Evolutionary conservation across 1,140 invertebrate species (phyloP), one percentile per base, ranked within the genome.

Genomic region (Trichogramma pretiosum): DNA sequence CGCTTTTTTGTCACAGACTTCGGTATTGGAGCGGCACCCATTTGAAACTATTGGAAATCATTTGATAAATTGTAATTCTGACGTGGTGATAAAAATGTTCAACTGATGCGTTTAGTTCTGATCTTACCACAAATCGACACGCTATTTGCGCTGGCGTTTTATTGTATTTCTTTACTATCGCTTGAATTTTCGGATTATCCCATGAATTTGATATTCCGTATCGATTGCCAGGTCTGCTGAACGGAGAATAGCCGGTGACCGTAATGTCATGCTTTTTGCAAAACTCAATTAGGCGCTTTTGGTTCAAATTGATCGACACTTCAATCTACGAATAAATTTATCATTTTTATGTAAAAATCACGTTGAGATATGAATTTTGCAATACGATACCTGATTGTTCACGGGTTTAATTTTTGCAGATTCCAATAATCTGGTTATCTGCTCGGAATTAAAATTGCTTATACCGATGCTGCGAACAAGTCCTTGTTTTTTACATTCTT

Each of bases 371-470:
- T n/a, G n/a, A n/a, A n/a, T n/a, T n/a, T n/a, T n/a, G n/a, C n/a
- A n/a, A n/a, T n/a, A n/a, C n/a, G 4, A 45, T 45, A 60, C 61
- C 35, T 92, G 91, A 60, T 87, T 81, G 5, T 79, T 81, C 3
- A 81, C 81, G 2, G 93, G 93, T 46, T 80, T 81, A 19, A 94
- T 79, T 35, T 70, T 78, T 1, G 80, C 79, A 14, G 67, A 68
- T n/a, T 77, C 66, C 3, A 93, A 57, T 5, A 97, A 58, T 14
- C 85, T 73, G 22, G 82, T 74, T 7, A 93, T 78, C 72, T 96
- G 93, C 37, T 78, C 70, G 23, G 76, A 80, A 64, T 91, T 94
- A 61, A 95, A 96, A 66, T 96, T 97, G 17, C 89, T 93, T 1
- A 95, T 49, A 1, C 93, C 93, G 56, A 97, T 89, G 43, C 84